Percentiles rank a stretch among this genome's conserved stretches.
Evolutionary conservation across 35 echinoderm and acorn worm genomes (phyloP).

Genomic region (Holothuria glaberrima): DNA sequence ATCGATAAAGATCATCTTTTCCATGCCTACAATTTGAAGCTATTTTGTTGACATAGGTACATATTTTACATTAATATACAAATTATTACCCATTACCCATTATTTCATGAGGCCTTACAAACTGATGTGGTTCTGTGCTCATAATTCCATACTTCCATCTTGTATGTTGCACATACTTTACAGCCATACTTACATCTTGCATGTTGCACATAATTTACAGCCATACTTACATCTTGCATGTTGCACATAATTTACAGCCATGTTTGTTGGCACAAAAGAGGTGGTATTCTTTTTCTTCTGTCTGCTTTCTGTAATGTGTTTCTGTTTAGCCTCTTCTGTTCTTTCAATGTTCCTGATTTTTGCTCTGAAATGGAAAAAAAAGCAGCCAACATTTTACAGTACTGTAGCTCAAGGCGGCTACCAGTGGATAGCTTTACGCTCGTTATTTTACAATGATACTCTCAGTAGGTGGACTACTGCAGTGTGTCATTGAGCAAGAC

Average conservation of each 20-base stretch:
- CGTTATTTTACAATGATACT: no score
- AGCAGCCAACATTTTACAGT: no score
- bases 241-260: conserved; percentile 98
- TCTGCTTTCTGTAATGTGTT: conserved; percentile 80
- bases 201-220: no score
- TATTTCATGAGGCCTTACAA: not conserved
- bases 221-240: conserved; percentile 88
- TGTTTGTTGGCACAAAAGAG: conserved; percentile 92
- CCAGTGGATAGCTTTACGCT: not conserved
- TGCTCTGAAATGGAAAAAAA: conserved; percentile 58
- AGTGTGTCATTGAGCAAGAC: not conserved
- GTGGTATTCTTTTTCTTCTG: conserved; percentile 88
- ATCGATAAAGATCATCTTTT: no score
- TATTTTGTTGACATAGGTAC: no score
- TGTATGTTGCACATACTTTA: no score
- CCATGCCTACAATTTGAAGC: no score
- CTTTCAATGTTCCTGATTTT: conserved; percentile 94
- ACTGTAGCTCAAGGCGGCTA: not conserved
- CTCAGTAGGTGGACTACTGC: no score
- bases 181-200: no score
- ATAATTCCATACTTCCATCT: no score
- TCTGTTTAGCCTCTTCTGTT: conserved; percentile 96
- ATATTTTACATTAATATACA: no score
- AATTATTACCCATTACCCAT: not conserved
- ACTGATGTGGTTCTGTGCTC: not conserved